Conservation (phyloP, 2,113 vertebrate species). For the Heliornis fulica region DNA sequence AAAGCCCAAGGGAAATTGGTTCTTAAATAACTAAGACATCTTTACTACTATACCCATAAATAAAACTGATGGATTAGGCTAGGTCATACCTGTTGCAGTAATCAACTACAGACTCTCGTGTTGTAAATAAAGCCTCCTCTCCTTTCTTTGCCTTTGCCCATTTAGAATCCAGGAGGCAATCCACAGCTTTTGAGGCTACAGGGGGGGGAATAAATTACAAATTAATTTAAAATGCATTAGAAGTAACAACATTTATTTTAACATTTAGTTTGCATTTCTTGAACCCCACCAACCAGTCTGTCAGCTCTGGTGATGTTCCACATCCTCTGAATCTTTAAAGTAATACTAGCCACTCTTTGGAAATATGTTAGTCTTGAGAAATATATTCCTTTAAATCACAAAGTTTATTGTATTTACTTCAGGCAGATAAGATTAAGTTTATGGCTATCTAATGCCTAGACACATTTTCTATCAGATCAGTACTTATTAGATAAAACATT, state of each 20-base stretch:
- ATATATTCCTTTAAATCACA: not conserved
- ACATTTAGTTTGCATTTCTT: not conserved
- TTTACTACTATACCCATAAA: not conserved
- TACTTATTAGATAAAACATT: not conserved
- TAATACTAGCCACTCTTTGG: not conserved
- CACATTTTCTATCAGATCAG: not conserved
- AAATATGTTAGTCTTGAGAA: not conserved
- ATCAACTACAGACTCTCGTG: constrained; percentile 91
- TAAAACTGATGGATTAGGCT: not conserved
- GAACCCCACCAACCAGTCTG: not conserved
- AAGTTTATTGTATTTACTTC: not conserved
- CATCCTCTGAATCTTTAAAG: not conserved
- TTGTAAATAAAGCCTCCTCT: constrained; percentile 94
- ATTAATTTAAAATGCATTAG: not conserved
- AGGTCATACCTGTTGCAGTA: constrained; percentile 92
- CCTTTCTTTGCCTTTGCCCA: constrained; percentile 98
- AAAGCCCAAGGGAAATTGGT: not conserved
- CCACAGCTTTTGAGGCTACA: constrained; percentile 95
- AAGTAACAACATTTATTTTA: not conserved
- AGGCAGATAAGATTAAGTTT: not conserved
- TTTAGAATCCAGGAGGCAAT: constrained; percentile 96
- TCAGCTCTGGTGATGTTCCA: not conserved
- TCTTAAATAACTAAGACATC: not conserved
- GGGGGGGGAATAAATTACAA: not conserved
- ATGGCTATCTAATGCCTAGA: not conserved